A percentile compares a stretch with the other conserved stretches of the same genome.
Evolutionary conservation across 35 echinoderm and acorn worm genomes (phyloP).

Genomic region (Ptychodera flava): DNA sequence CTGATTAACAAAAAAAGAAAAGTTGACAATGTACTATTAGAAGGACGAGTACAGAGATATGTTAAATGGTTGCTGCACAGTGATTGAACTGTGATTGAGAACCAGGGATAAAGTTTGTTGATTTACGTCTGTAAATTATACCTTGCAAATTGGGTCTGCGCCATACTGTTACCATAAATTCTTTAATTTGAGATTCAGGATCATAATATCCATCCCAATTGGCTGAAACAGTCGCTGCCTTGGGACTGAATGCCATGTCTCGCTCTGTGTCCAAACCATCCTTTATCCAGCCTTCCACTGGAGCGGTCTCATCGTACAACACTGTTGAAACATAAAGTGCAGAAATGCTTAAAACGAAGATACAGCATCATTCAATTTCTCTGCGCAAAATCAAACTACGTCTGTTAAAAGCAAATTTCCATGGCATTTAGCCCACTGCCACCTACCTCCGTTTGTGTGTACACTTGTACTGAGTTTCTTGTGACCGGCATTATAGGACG

Average conservation of each 20-base stretch:
- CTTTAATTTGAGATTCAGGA: constrained; percentile 37
- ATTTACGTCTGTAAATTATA: background rate
- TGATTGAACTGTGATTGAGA: too few species aligned
- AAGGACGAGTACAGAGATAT: background rate
- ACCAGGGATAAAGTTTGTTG: too few species aligned
- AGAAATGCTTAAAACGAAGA: background rate
- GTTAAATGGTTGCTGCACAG: background rate
- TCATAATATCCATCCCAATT: constrained; percentile 33
- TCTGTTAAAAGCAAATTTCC: background rate
- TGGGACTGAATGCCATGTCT: constrained; percentile 19
- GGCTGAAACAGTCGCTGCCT: constrained; percentile 27
- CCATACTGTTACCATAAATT: constrained; percentile 28
- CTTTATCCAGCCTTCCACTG: constrained; percentile 17
- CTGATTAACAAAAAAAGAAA: constrained; percentile 11
- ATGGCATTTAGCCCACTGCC: background rate
- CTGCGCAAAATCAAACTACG: background rate
- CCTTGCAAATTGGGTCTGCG: constrained; percentile 4
- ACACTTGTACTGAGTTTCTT: constrained; percentile 23
- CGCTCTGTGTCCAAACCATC: constrained; percentile 14
- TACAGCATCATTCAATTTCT: background rate
- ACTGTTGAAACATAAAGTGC: constrained; percentile 12
- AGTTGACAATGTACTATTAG: constrained; percentile 10
- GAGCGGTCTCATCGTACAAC: constrained; percentile 29
- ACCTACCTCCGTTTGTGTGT: constrained; percentile 37
- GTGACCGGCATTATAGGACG: constrained; percentile 31